Evolutionary conservation across 2,888 invertebrate species (phyloP), one percentile per base, ranked within the genome.

Genomic region (Boloria euphrosyne): DNA sequence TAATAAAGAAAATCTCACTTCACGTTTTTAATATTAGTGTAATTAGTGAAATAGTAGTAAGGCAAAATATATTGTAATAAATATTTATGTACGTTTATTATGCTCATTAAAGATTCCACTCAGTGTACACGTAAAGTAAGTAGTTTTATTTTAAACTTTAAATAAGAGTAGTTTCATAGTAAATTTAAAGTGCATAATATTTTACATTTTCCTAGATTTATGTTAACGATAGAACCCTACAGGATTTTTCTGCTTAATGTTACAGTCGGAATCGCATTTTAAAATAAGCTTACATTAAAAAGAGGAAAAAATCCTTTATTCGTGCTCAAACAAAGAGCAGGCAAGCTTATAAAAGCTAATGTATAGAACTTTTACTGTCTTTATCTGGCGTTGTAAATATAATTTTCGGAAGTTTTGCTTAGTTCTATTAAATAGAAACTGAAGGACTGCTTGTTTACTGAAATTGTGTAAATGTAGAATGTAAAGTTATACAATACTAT

Each of bases 311-410:
- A 60, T 43, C 63, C 47, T 60, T 66, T 68, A 63, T 46, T 57
- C 66, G 65, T 59, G 63, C 58, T 68, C 63, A 68, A 70, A 70
- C 70, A 70, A 68, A 70, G 68, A 66, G 59, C 61, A 46, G 66
- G 66, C 55, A 64, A 71, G 66, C 65, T 64, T 68, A 70, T 71
- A 68, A 73, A 73, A 70, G 69, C 65, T 65, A 71, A 70, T 68
- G 61, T 68, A 68, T 65, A 62, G 70, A 67, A 66, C 54, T 71
- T 70, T 69, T 67, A 68, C 63, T 71, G 51, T 67, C 64, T 67
- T 62, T 71, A 65, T 68, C 66, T 57, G 65, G 57, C 58, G 55
- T 44, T 43, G 44, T 62, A 57, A 66, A 67, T 64, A 58, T 46
- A 63, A 65, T 43, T 65, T 60, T 22, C 54, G 22, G 38, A 44